Percentiles rank a stretch among this genome's conserved stretches.
These are phyloP conservation scores for Sphecodes monilicornis DNA, from an alignment of 2,888 invertebrate genomes.

Conservation along the genomic window DNA sequence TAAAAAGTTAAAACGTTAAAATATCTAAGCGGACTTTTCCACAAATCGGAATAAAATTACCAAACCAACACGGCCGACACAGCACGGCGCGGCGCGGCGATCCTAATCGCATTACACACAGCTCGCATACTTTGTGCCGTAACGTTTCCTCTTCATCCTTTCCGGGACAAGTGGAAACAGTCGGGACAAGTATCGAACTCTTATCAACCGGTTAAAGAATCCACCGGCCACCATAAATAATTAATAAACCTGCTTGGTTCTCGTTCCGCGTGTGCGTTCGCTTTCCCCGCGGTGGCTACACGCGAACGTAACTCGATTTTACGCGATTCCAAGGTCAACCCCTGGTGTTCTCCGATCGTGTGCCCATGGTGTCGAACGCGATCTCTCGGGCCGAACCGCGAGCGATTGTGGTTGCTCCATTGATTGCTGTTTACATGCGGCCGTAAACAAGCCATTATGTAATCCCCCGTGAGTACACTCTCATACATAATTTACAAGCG, in stretches of 20 bases:
- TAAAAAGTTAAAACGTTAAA: too few species aligned
- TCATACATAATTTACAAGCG: slow-evolving; percentile 76
- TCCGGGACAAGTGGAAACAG: neutral
- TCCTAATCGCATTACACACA: neutral
- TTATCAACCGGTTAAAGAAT: slow-evolving; percentile 45
- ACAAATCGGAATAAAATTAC: neutral
- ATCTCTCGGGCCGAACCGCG: slow-evolving; percentile 56
- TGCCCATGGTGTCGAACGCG: neutral
- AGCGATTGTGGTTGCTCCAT: slow-evolving; percentile 70
- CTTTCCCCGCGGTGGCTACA: slow-evolving; percentile 37
- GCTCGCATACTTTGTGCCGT: neutral
- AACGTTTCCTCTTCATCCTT: neutral
- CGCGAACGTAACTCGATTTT: slow-evolving; percentile 54
- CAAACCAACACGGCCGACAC: neutral
- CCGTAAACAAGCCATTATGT: slow-evolving; percentile 80
- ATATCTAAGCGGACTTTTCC: neutral
- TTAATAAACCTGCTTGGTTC: slow-evolving; percentile 67
- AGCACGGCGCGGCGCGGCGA: too few species aligned
- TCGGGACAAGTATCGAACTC: slow-evolving; percentile 36
- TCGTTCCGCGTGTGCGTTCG: slow-evolving; percentile 27
- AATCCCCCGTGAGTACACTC: slow-evolving; percentile 74
- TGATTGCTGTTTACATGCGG: slow-evolving; percentile 79
- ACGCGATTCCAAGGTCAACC: slow-evolving; percentile 46
- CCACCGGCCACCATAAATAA: slow-evolving; percentile 69
- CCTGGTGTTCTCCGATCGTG: neutral